Evolutionary conservation across 2,888 invertebrate genomes (phyloP).

Genomic region (Ptychoptera albimana): DNA sequence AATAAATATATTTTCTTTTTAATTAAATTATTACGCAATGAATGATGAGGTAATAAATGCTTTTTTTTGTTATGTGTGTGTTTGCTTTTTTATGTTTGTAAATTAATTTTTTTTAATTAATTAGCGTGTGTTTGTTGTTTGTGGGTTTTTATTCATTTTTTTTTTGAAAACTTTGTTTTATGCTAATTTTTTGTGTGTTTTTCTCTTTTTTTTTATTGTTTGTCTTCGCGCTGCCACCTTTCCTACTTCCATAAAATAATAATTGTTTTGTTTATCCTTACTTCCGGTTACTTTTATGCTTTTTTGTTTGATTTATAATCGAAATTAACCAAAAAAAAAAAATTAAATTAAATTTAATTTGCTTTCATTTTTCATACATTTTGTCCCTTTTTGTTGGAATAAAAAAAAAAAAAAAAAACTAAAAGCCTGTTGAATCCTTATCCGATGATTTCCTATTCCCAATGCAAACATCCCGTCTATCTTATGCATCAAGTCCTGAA

Average conservation of each 20-base stretch:
- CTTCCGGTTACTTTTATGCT: neutral
- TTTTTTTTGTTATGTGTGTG: no score
- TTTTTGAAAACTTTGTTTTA: no score
- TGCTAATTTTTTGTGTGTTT: neutral
- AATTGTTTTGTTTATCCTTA: neutral
- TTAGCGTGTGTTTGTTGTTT: no score
- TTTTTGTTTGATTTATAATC: neutral
- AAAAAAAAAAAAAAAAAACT: constrained; percentile 7
- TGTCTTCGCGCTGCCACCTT: neutral
- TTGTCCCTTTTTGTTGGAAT: neutral
- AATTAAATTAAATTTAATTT: constrained; percentile 5
- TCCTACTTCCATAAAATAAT: neutral
- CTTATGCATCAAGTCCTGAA: constrained; percentile 92
- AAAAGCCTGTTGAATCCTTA: constrained; percentile 87
- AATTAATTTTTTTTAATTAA: no score
- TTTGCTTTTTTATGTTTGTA: no score
- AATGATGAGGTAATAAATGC: no score
- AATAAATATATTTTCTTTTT: no score
- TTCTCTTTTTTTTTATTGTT: neutral
- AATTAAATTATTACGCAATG: no score
- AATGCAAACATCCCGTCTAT: constrained; percentile 87
- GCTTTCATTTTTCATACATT: neutral
- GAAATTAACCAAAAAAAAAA: constrained; percentile 7
- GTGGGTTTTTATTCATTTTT: neutral
- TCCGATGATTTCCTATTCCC: constrained; percentile 98